Conservation (phyloP, 2,888 invertebrate genomes). For the Chrysolina oricalcia region DNA sequence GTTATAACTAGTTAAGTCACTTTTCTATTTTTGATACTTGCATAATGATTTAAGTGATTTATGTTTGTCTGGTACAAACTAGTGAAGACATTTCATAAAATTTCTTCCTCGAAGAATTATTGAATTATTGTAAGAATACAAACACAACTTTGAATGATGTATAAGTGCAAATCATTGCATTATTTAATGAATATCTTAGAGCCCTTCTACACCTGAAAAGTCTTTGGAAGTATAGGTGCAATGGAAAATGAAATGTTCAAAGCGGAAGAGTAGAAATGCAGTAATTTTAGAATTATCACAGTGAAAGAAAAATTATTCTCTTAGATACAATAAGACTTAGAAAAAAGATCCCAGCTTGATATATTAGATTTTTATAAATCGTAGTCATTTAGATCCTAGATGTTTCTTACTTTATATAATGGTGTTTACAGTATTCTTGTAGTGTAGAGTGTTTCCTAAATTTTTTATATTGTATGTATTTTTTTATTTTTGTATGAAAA, state of each 20-base stretch:
- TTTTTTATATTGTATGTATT: conserved; percentile 72
- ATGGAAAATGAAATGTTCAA: conserved; percentile 13
- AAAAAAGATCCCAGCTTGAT: conserved; percentile 67
- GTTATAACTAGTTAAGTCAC: conserved; percentile 45
- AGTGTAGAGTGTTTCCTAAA: conserved; percentile 71
- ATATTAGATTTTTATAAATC: conserved; percentile 68
- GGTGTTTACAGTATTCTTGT: conserved; percentile 73
- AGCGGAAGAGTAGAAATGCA: conserved; percentile 37
- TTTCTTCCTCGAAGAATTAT: not conserved
- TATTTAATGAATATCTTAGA: not conserved
- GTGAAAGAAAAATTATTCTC: conserved; percentile 46
- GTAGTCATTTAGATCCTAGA: conserved; percentile 65
- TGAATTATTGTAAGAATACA: not conserved
- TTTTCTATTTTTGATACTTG: conserved; percentile 51
- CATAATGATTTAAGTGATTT: conserved; percentile 40
- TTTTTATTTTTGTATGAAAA: conserved; percentile 72
- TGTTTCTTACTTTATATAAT: conserved; percentile 70
- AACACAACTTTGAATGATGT: not conserved
- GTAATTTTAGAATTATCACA: conserved; percentile 29
- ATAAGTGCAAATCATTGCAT: conserved; percentile 2
- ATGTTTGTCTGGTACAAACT: conserved; percentile 34
- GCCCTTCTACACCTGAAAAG: not conserved
- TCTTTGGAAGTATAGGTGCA: not conserved
- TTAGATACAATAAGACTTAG: conserved; percentile 62
- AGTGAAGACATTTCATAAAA: not conserved